A percentile compares a stretch with the other conserved stretches of the same genome.
These are phyloP conservation scores for Lophotriccus pileatus DNA, from an alignment of 2,797 vertebrate genomes.

Conservation along the genomic window DNA sequence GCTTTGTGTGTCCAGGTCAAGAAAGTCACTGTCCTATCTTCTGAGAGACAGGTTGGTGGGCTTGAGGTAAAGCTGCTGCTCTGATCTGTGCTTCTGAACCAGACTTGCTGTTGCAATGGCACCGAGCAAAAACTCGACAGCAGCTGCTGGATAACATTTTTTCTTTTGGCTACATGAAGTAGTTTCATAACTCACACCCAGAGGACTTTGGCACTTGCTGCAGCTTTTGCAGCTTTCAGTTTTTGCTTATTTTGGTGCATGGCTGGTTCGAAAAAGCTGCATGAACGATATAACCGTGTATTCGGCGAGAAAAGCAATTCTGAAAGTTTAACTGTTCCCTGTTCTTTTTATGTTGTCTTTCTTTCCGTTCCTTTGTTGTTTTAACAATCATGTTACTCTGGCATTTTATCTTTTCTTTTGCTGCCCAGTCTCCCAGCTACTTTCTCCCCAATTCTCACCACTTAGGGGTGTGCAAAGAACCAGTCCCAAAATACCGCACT, in stretches of 20 bases:
- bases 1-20: conserved; percentile 84
- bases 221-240: conserved; percentile 73
- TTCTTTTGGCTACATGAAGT: conserved; percentile 69
- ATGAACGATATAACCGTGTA: conserved; percentile 72
- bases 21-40: conserved; percentile 78
- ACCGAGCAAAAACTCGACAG: conserved; percentile 68
- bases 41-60: conserved; percentile 82
- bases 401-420: conserved; percentile 74
- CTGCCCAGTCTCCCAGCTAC: conserved; percentile 77
- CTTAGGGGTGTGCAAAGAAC: conserved; percentile 82
- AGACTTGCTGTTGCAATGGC: conserved; percentile 75
- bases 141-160: conserved; percentile 71
- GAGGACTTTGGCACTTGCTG: conserved; percentile 64
- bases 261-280: conserved; percentile 78
- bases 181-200: conserved; percentile 61
- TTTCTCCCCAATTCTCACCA: conserved; percentile 71
- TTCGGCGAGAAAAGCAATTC: conserved; percentile 70
- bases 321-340: conserved; percentile 79
- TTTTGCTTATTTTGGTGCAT: conserved; percentile 77
- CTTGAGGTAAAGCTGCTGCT: conserved; percentile 83
- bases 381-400: conserved; percentile 73
- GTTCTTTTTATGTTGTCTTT: conserved; percentile 78
- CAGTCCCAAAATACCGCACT: conserved; percentile 62
- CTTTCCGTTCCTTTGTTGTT: conserved; percentile 69
- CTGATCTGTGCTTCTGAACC: conserved; percentile 68